Conservation (phyloP, 2,888 invertebrate genomes). For the Orthosia incerta region DNA sequence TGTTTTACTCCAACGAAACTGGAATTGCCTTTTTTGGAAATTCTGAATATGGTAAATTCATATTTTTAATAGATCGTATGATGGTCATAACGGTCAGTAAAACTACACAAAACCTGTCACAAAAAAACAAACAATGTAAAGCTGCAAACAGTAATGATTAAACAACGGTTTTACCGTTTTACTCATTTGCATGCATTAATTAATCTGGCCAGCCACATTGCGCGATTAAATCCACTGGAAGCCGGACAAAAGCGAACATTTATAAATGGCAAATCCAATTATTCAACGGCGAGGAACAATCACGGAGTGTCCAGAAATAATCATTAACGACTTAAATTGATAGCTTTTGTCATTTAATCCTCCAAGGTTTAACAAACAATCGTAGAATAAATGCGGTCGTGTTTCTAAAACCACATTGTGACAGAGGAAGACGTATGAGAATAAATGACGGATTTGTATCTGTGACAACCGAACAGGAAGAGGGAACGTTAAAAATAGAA, state of each 20-base stretch:
- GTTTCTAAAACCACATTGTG: slow-evolving; percentile 63
- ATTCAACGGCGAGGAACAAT: slow-evolving; percentile 28
- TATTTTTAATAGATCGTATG: slow-evolving; percentile 6
- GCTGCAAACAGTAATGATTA: slow-evolving; percentile 34
- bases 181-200: slow-evolving; percentile 50
- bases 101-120: not conserved
- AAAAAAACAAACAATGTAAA: slow-evolving; percentile 15
- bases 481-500: slow-evolving; percentile 71
- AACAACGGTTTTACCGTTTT: slow-evolving; percentile 36
- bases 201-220: slow-evolving; percentile 24
- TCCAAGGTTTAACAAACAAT: slow-evolving; percentile 55
- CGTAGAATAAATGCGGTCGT: slow-evolving; percentile 34
- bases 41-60: not conserved
- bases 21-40: not conserved
- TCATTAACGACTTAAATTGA: slow-evolving; percentile 48
- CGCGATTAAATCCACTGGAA: slow-evolving; percentile 25
- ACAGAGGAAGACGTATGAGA: slow-evolving; percentile 69
- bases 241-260: slow-evolving; percentile 36
- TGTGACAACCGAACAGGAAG: slow-evolving; percentile 81
- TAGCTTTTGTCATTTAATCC: slow-evolving; percentile 40
- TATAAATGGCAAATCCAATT: slow-evolving; percentile 29
- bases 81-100: not conserved
- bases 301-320: slow-evolving; percentile 33
- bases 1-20: slow-evolving; percentile 1
- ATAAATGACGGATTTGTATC: slow-evolving; percentile 74